Percentiles rank a stretch among this genome's conserved stretches.
Conservation (phyloP, 2,888 invertebrate species). For the Leptarthrus brevirostris region DNA sequence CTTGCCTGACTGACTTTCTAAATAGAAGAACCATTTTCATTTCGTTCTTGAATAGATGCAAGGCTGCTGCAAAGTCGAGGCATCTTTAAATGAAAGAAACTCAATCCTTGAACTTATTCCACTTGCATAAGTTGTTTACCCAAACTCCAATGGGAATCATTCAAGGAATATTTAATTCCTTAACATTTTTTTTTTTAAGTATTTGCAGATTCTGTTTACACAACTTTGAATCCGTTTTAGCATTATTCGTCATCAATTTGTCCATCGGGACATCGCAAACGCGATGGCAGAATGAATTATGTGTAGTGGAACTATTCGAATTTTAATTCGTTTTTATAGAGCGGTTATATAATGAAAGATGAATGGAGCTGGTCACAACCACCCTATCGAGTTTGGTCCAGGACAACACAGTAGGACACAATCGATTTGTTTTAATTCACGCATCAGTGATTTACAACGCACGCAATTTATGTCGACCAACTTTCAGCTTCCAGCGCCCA, state of each 20-base stretch:
- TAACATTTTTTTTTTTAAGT: background rate
- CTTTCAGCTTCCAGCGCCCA: too few species aligned
- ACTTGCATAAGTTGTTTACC: conserved; percentile 33
- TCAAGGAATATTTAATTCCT: background rate
- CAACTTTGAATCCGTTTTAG: too few species aligned
- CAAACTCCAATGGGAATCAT: background rate
- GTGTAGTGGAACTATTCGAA: too few species aligned
- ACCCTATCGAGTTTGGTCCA: too few species aligned
- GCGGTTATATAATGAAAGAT: too few species aligned
- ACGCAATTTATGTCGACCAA: conserved; percentile 9
- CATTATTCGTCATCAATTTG: too few species aligned
- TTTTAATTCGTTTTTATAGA: too few species aligned
- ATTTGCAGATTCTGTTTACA: background rate
- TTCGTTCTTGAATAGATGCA: background rate
- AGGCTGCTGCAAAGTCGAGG: background rate
- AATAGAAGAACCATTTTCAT: conserved; percentile 15
- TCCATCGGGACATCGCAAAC: too few species aligned
- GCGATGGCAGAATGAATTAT: too few species aligned
- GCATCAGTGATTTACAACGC: background rate
- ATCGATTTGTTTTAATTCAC: conserved; percentile 7
- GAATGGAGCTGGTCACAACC: too few species aligned
- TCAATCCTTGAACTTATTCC: conserved; percentile 21
- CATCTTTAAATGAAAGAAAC: conserved; percentile 4
- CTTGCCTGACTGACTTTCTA: conserved; percentile 15
- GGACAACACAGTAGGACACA: too few species aligned